Base-by-base conservation (phyloP, 2,797 vertebrate genomes). In the Parauchenoglanis ngamensis region DNA sequence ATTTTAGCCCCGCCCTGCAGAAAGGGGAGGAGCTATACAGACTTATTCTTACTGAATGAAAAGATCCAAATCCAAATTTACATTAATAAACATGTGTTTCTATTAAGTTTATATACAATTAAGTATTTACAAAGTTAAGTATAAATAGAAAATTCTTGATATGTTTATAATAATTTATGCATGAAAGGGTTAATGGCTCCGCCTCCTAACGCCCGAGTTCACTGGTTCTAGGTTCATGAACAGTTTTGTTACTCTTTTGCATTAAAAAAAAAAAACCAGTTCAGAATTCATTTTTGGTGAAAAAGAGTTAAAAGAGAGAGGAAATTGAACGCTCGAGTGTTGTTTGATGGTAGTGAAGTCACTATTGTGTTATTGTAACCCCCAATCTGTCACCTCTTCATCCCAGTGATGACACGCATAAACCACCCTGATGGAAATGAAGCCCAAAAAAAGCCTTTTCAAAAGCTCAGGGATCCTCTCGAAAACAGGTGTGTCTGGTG, bases 381-480 rank as follows among this genome's bases (percentile, higher is more conserved):
- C 4, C 46, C 73, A 21, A 78, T 56, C 75, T 56, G 75, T 35
- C 75, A 28, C 21, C 75, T 31, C 75, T 54, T 56, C 75, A 56
- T 56, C 35, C 49, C 73, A 3, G 25, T 19, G 73, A 76, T 52
- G 73, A 28, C 25, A 8, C 25, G 12, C 17, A 0, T 52, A 76
- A 78, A 78, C 52, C 52, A 21, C 28, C n/a, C 28, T 56, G n/a
- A 78, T 56, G 75, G 75, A 21, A 54, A 77, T 77, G 75, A 78
- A 31, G 75, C 75, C 31, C 5, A 31, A 56, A 49, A 3, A 76
- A 77, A 77, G 7, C 75, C 75, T 54, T 31, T 56, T 56, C 52
- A 76, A n/a, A 76, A 52, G 72, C 46, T 72, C 68, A 44, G 68
- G 68, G 35, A 10, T 70, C 31, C 67, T 70, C 31, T 73, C 12